These are phyloP conservation scores for Danaus melanippus DNA, from an alignment of 1,140 invertebrate species.

Conservation along the genomic window DNA sequence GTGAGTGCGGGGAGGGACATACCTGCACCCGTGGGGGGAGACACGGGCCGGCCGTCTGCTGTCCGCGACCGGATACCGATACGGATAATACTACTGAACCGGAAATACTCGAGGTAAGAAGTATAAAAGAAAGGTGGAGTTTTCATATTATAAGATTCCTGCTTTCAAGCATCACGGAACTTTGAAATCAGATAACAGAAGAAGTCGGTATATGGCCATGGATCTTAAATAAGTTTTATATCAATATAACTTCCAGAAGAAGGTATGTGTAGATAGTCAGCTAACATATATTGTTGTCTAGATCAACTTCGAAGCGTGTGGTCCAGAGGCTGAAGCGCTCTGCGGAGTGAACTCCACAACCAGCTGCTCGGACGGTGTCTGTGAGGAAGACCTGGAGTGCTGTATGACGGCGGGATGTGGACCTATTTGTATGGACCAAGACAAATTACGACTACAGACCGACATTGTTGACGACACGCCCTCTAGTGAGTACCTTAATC, in stretches of 20 bases:
- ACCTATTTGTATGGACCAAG: conserved; percentile 56
- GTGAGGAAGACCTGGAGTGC: conserved; percentile 51
- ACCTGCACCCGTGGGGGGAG: conserved; percentile 16
- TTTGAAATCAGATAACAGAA: no score
- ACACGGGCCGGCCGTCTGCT: conserved; percentile 35
- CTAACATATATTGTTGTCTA: conserved; percentile 17
- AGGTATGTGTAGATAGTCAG: neutral
- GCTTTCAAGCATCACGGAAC: no score
- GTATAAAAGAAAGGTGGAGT: no score
- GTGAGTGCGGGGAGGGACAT: conserved; percentile 30
- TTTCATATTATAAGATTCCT: no score
- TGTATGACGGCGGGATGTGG: conserved; percentile 60
- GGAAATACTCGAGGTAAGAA: conserved; percentile 39
- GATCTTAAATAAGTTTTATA: no score
- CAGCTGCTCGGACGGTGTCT: conserved; percentile 54
- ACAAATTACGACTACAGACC: conserved; percentile 49
- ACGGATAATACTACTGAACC: conserved; percentile 41
- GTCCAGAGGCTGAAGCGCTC: conserved; percentile 46
- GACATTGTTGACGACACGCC: conserved; percentile 69
- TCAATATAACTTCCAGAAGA: no score
- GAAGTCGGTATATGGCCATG: no score
- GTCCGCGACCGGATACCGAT: conserved; percentile 33
- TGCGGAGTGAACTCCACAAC: conserved; percentile 55
- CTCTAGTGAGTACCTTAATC: conserved; percentile 72
- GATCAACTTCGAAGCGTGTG: conserved; percentile 55